Conservation (phyloP, 2,888 invertebrate species). For the Chydorus sphaericus region DNA sequence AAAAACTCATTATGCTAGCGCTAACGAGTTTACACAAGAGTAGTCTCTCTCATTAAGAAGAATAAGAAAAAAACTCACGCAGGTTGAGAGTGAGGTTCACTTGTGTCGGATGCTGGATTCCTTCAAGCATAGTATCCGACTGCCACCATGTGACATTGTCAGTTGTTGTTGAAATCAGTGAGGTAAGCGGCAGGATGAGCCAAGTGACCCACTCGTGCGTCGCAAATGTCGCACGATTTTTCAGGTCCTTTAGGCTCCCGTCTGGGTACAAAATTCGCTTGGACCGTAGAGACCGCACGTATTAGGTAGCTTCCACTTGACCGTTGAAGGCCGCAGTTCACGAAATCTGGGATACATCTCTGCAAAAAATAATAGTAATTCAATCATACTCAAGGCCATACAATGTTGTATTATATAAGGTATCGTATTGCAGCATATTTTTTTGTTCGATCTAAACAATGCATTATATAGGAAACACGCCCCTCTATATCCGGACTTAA, state of each 20-base stretch:
- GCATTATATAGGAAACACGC: too few species aligned
- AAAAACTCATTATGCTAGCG: too few species aligned
- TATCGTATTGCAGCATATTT: too few species aligned
- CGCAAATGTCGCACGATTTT: conserved; percentile 70
- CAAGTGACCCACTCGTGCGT: conserved; percentile 35
- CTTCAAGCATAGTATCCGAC: conserved; percentile 92
- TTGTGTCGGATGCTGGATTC: conserved; percentile 74
- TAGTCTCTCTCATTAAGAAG: too few species aligned
- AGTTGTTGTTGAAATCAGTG: conserved; percentile 80
- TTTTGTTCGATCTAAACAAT: too few species aligned
- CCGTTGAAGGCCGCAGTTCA: conserved; percentile 87
- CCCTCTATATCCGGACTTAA: too few species aligned
- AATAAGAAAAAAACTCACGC: conserved; percentile 38
- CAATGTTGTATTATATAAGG: too few species aligned
- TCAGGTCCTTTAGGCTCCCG: conserved; percentile 47
- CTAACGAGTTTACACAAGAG: too few species aligned
- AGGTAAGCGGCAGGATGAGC: conserved; percentile 59
- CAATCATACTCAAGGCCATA: too few species aligned
- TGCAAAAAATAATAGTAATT: conserved; percentile 33
- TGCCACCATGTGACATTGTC: conserved; percentile 94
- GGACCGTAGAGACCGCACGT: conserved; percentile 76
- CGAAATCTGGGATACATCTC: conserved; percentile 92
- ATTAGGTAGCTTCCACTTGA: conserved; percentile 80
- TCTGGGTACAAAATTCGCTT: conserved; percentile 80
- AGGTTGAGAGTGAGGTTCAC: conserved; percentile 84